Evolutionary conservation across 1,140 invertebrate species (phyloP).

Genomic region (Macrocentrus cingulum): DNA sequence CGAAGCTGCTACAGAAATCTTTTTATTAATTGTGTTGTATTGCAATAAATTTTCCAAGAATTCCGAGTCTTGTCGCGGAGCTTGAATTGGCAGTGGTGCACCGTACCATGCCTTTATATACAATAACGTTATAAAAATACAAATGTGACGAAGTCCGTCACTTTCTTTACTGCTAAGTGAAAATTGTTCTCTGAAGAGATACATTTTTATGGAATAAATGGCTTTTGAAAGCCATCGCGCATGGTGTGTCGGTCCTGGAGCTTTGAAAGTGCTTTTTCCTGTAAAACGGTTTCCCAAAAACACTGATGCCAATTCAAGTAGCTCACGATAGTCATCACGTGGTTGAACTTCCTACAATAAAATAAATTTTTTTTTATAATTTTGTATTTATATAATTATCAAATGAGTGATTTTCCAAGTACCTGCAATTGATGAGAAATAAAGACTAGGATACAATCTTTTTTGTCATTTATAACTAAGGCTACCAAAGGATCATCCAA

Average conservation of each 20-base stretch:
- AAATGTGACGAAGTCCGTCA: constrained; percentile 16
- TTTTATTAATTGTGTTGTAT: background rate
- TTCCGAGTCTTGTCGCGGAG: constrained; percentile 18
- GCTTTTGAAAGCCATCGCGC: too few relatives aligned
- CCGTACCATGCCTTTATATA: constrained; percentile 26
- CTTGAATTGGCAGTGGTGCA: constrained; percentile 14
- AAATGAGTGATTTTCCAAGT: background rate
- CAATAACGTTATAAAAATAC: constrained; percentile 17
- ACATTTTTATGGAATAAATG: background rate
- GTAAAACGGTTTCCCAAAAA: too few relatives aligned
- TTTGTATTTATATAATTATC: too few relatives aligned
- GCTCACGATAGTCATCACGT: too few relatives aligned
- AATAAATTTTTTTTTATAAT: too few relatives aligned
- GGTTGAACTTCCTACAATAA: too few relatives aligned
- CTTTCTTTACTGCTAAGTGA: constrained; percentile 5
- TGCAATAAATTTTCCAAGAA: constrained; percentile 15
- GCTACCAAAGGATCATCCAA: constrained; percentile 6
- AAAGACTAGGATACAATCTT: background rate
- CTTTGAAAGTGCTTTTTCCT: too few relatives aligned
- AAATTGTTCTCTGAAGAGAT: constrained; percentile 12
- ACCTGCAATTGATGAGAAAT: background rate
- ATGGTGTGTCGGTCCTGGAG: too few relatives aligned
- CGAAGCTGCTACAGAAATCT: constrained; percentile 6
- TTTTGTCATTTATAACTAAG: background rate
- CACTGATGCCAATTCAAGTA: too few relatives aligned